phyloP scores from a whole-genome alignment of 2,888 invertebrate species.

The Lamellibrachia satsuma region DNA sequence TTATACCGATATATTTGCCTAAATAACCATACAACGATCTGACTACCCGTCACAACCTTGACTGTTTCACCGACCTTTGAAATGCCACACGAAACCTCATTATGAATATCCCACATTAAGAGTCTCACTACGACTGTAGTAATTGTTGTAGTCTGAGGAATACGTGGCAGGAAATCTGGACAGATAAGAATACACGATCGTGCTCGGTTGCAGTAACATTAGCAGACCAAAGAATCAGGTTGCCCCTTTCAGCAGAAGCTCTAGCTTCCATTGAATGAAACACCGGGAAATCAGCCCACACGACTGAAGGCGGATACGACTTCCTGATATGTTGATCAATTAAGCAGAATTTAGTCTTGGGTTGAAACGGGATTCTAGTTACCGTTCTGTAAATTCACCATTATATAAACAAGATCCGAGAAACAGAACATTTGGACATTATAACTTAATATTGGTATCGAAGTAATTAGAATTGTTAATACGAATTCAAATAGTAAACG shows the following conservation, averaged over 20 bases:
- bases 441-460: too few relatives aligned
- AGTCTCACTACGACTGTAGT: not conserved
- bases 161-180: not conserved
- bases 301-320: not conserved
- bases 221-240: not conserved
- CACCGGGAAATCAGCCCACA: not conserved
- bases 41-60: not conserved
- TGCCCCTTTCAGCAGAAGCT: not conserved
- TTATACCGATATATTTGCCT: too few relatives aligned
- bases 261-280: not conserved
- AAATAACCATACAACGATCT: not conserved
- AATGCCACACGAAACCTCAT: not conserved
- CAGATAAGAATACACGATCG: not conserved
- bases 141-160: not conserved
- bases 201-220: not conserved
- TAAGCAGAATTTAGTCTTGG: not conserved
- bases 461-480: too few relatives aligned
- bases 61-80: not conserved
- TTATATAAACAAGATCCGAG: not conserved
- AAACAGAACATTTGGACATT: not conserved
- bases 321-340: not conserved
- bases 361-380: not conserved
- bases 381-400: not conserved
- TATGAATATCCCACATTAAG: not conserved
- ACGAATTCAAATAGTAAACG: not conserved